Conservation (phyloP, 2,797 vertebrate genomes). For the Dermochelys coriacea region DNA sequence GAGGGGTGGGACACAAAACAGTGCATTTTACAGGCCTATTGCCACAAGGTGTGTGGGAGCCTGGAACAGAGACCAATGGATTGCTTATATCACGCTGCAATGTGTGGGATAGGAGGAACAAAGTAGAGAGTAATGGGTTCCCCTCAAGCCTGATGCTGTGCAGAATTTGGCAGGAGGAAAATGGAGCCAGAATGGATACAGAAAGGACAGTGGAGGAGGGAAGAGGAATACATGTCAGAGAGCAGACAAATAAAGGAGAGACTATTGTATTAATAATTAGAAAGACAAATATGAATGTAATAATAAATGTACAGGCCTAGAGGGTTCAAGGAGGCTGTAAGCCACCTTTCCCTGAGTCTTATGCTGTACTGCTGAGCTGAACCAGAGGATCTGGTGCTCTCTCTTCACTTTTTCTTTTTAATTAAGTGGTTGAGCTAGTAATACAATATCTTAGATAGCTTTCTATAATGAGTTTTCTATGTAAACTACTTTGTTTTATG, state of each 20-base stretch:
- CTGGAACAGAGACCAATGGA: not conserved
- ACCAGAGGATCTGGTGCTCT: not conserved
- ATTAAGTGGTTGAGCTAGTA: not conserved
- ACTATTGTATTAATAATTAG: not conserved
- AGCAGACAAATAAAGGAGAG: not conserved
- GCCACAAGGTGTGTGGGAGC: conserved; percentile 35
- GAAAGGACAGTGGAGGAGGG: not conserved
- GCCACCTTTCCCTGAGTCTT: not conserved
- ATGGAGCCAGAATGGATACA: not conserved
- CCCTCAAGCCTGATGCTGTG: conserved; percentile 27
- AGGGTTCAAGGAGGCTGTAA: not conserved
- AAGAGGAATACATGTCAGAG: conserved; percentile 30
- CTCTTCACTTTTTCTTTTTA: not conserved
- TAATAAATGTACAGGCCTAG: not conserved
- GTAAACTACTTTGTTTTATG: not conserved
- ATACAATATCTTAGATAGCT: not conserved
- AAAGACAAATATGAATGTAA: not conserved
- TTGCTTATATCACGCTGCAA: not conserved
- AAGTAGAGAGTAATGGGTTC: conserved; percentile 45
- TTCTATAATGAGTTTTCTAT: not conserved
- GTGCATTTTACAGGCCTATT: conserved; percentile 12
- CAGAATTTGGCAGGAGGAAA: not conserved
- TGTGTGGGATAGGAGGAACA: conserved; percentile 31
- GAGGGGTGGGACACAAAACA: conserved; percentile 15
- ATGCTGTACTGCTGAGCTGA: accelerated